A percentile compares a stretch with the other conserved stretches of the same genome.
Conservation (phyloP, 2,797 vertebrate genomes). For the Helostoma temminkii region DNA sequence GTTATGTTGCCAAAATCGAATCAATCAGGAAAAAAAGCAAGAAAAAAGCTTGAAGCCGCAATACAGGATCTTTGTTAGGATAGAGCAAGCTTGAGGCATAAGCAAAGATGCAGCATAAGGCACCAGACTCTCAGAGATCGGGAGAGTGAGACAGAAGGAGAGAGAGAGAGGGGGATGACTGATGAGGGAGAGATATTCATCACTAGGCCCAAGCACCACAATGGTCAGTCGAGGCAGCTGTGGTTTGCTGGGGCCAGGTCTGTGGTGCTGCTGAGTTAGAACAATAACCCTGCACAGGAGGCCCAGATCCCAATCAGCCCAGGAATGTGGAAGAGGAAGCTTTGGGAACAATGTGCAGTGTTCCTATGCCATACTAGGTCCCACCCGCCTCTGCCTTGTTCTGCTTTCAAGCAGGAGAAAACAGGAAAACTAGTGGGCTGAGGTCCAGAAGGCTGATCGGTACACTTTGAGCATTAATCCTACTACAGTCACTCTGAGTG, state of each 20-base stretch:
- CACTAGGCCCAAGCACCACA: slow-evolving; percentile 60
- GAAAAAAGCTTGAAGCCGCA: not conserved
- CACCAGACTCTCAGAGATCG: slow-evolving; percentile 27
- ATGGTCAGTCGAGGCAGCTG: slow-evolving; percentile 74
- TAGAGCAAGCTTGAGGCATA: slow-evolving; percentile 17
- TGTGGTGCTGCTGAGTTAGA: slow-evolving; percentile 67
- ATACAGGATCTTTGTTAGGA: not conserved
- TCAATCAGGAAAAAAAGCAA: not conserved
- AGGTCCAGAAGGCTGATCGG: slow-evolving; percentile 56
- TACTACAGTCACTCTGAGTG: slow-evolving; percentile 33
- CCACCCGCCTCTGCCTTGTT: slow-evolving; percentile 66
- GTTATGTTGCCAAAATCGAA: not conserved
- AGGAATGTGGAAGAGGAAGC: slow-evolving; percentile 89
- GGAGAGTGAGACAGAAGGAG: slow-evolving; percentile 47
- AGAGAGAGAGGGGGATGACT: slow-evolving; percentile 41
- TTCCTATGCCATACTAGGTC: slow-evolving; percentile 72
- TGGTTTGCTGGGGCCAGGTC: slow-evolving; percentile 69
- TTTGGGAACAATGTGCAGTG: slow-evolving; percentile 82
- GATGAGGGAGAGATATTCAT: slow-evolving; percentile 70
- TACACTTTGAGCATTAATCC: slow-evolving; percentile 37
- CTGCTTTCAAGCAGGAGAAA: slow-evolving; percentile 78
- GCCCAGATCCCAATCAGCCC: slow-evolving; percentile 83
- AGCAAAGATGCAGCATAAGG: slow-evolving; percentile 48
- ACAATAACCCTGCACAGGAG: slow-evolving; percentile 79
- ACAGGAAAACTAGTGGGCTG: slow-evolving; percentile 82